Percentiles rank a stretch among this genome's conserved stretches.
Conservation (phyloP, 2,888 invertebrate genomes). For the Dryomyza anilis region DNA sequence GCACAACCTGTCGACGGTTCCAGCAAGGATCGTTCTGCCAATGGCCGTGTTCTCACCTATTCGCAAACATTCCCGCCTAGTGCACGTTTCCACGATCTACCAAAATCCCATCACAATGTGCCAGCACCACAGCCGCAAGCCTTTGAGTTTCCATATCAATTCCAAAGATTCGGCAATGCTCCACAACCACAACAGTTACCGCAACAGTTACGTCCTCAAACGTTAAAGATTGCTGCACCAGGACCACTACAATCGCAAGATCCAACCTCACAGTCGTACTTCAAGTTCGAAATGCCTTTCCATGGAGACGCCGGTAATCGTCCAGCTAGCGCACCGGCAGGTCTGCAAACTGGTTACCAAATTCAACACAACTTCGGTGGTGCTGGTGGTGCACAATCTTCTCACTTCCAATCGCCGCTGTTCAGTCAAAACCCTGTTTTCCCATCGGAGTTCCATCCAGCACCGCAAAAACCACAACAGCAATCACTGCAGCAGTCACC, state of each 20-base stretch:
- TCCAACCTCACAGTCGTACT: slow-evolving; percentile 60
- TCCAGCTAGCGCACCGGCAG: slow-evolving; percentile 39
- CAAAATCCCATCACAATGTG: slow-evolving; percentile 33
- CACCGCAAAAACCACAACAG: slow-evolving; percentile 43
- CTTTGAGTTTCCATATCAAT: slow-evolving; percentile 56
- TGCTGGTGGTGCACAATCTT: slow-evolving; percentile 44
- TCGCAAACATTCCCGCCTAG: slow-evolving; percentile 53
- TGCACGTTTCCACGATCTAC: slow-evolving; percentile 51
- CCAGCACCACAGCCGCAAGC: slow-evolving; percentile 29
- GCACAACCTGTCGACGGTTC: slow-evolving; percentile 53
- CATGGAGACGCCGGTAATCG: slow-evolving; percentile 36
- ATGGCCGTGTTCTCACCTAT: slow-evolving; percentile 60
- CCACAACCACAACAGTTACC: slow-evolving; percentile 44
- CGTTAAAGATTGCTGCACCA: slow-evolving; percentile 34
- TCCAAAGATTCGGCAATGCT: slow-evolving; percentile 48
- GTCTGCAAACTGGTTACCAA: slow-evolving; percentile 59
- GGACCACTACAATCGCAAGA: slow-evolving; percentile 44
- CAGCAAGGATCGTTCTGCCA: slow-evolving; percentile 53
- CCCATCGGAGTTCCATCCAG: slow-evolving; percentile 50
- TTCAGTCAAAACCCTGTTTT: slow-evolving; percentile 46
- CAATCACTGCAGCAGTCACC: slow-evolving; percentile 42
- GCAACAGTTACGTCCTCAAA: slow-evolving; percentile 39
- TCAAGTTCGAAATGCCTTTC: slow-evolving; percentile 60
- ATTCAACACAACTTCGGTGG: slow-evolving; percentile 56
- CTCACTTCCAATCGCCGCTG: slow-evolving; percentile 52